phyloP scores from a whole-genome alignment of 2,113 vertebrate genomes.

The Scatophagus argus region DNA sequence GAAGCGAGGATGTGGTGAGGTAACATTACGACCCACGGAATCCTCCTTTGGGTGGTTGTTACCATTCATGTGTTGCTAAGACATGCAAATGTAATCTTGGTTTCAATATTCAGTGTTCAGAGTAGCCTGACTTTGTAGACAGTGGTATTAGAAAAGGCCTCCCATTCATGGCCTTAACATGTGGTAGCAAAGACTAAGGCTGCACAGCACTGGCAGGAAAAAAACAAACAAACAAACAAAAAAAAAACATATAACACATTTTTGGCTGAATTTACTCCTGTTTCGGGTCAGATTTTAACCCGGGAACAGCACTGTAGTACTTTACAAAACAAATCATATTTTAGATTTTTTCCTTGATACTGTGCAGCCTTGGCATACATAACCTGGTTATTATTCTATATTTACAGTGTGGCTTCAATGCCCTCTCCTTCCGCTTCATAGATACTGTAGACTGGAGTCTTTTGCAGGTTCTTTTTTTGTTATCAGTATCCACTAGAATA shows the following conservation, averaged over 20 bases:
- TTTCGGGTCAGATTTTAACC: constrained; percentile 9
- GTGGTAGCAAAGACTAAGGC: constrained; percentile 74
- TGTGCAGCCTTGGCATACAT: constrained; percentile 75
- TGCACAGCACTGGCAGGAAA: constrained; percentile 49
- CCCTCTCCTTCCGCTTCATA: constrained; percentile 76
- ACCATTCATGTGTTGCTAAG: constrained; percentile 58
- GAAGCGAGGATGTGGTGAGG: constrained; percentile 30
- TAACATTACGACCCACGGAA: not conserved
- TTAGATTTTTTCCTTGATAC: constrained; percentile 17
- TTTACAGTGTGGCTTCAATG: constrained; percentile 81
- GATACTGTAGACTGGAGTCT: constrained; percentile 72
- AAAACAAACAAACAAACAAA: too few species aligned
- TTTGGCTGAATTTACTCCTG: not conserved
- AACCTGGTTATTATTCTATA: constrained; percentile 75
- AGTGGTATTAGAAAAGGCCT: constrained; percentile 75
- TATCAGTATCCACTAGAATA: constrained; percentile 70
- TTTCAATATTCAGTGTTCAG: constrained; percentile 78
- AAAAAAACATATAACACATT: too few species aligned
- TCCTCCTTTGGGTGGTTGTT: constrained; percentile 47
- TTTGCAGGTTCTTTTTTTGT: constrained; percentile 64
- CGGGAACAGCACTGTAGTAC: not conserved
- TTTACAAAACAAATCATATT: constrained; percentile 13
- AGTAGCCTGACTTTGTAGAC: constrained; percentile 78
- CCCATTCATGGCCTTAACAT: constrained; percentile 74
- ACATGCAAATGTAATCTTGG: constrained; percentile 72